Percentiles rank a stretch among this genome's conserved stretches.
phyloP scores from a whole-genome alignment of 2,113 vertebrate genomes.

The Spea multiplicata region DNA sequence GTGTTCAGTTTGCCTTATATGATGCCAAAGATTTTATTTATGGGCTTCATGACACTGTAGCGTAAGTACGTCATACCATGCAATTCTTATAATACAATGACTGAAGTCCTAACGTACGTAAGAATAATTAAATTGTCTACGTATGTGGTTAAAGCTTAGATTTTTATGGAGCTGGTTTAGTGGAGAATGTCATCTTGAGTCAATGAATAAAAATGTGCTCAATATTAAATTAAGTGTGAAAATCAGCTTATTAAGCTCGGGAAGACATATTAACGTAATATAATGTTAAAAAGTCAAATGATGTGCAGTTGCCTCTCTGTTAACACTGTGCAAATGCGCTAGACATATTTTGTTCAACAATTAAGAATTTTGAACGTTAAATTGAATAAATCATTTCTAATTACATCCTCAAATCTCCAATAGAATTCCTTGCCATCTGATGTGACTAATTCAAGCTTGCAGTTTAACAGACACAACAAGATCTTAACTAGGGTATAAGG shows the following conservation, averaged over 20 bases:
- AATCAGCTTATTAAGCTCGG: slow-evolving; percentile 78
- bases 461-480: slow-evolving; percentile 59
- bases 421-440: slow-evolving; percentile 68
- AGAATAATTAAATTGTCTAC: background rate
- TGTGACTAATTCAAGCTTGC: slow-evolving; percentile 63
- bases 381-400: slow-evolving; percentile 83
- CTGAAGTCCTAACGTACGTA: background rate
- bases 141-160: background rate
- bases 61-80: too few relatives aligned
- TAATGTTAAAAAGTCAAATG: slow-evolving; percentile 82
- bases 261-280: slow-evolving; percentile 80
- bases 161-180: slow-evolving; percentile 51
- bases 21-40: too few relatives aligned
- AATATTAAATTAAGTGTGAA: slow-evolving; percentile 77
- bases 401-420: slow-evolving; percentile 74
- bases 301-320: slow-evolving; percentile 76
- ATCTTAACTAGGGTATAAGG: slow-evolving; percentile 42
- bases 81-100: too few relatives aligned
- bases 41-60: too few relatives aligned
- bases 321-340: slow-evolving; percentile 69
- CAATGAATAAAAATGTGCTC: slow-evolving; percentile 70
- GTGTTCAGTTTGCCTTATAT: too few relatives aligned
- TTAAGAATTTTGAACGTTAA: slow-evolving; percentile 79
- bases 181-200: slow-evolving; percentile 64
- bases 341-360: slow-evolving; percentile 80